These are phyloP conservation scores for Ramazzottius varieornatus DNA, from an alignment of 2,888 invertebrate genomes.

Conservation along the genomic window DNA sequence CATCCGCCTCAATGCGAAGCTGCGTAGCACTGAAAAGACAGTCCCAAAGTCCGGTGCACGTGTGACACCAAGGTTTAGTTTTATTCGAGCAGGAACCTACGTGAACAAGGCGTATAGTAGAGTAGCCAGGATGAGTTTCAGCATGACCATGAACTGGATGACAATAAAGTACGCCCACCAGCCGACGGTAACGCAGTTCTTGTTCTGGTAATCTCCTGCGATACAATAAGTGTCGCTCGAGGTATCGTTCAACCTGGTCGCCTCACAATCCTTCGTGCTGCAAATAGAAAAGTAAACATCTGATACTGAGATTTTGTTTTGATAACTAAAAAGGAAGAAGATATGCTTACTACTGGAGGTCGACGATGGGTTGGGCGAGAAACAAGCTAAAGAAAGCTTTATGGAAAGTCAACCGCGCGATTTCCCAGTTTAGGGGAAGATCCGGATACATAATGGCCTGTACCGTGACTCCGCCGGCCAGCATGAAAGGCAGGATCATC, in stretches of 20 bases:
- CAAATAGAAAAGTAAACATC: not conserved
- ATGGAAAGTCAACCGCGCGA: slow-evolving; percentile 19
- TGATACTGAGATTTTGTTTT: too few species aligned
- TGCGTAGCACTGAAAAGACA: not conserved
- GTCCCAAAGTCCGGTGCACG: not conserved
- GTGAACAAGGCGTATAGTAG: slow-evolving; percentile 21
- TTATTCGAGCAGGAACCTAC: too few species aligned
- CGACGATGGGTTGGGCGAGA: slow-evolving; percentile 20
- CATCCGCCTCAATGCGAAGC: not conserved
- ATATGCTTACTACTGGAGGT: slow-evolving; percentile 12
- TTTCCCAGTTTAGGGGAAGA: slow-evolving; percentile 16
- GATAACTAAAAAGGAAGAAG: not conserved
- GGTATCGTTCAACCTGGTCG: not conserved
- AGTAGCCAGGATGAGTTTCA: slow-evolving; percentile 19
- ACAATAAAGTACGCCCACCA: slow-evolving; percentile 13
- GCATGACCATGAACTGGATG: slow-evolving; percentile 15
- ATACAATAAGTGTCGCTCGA: not conserved
- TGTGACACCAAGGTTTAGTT: too few species aligned
- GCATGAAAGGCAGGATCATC: slow-evolving; percentile 13
- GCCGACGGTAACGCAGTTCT: slow-evolving; percentile 11
- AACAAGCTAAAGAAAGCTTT: slow-evolving; percentile 25
- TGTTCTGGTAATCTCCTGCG: not conserved
- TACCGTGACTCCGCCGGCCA: slow-evolving; percentile 13
- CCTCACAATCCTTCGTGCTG: not conserved
- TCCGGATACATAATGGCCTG: slow-evolving; percentile 26